Evolutionary conservation across 1,140 invertebrate species (phyloP).

Genomic region (Paracyclopina nana): DNA sequence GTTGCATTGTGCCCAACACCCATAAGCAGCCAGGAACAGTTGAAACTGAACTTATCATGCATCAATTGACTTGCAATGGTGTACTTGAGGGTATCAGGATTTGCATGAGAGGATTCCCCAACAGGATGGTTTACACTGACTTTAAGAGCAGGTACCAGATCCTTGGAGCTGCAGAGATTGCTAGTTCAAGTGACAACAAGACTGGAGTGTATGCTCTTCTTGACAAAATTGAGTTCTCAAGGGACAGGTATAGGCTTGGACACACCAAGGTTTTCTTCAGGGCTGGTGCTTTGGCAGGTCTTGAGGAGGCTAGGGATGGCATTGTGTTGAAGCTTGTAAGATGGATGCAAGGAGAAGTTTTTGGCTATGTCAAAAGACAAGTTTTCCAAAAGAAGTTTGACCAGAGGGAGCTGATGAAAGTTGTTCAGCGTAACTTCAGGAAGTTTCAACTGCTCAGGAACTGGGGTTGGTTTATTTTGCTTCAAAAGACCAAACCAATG

Average conservation of each 20-base stretch:
- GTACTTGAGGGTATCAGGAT: constrained; percentile 99
- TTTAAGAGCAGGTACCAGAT: background rate
- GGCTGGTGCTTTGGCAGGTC: constrained; percentile 96
- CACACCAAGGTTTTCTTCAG: constrained; percentile 99
- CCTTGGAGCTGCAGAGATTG: background rate
- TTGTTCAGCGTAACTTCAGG: constrained; percentile 95
- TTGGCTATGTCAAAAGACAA: constrained; percentile 58
- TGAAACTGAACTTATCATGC: constrained; percentile 96
- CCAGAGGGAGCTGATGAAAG: constrained; percentile 39
- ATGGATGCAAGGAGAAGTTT: constrained; percentile 90
- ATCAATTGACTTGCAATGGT: constrained; percentile 99
- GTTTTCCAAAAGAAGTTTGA: constrained; percentile 61
- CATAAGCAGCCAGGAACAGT: constrained; percentile 59
- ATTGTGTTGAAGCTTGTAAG: constrained; percentile 92
- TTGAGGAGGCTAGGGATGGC: constrained; percentile 99
- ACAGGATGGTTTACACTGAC: constrained; percentile 6
- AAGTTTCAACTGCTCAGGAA: constrained; percentile 91
- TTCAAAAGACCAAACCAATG: constrained; percentile 94
- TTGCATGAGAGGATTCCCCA: constrained; percentile 93
- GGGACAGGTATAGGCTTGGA: constrained; percentile 82
- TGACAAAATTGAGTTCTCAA: constrained; percentile 54
- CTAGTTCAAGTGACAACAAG: constrained; percentile 33
- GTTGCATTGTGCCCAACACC: constrained; percentile 47
- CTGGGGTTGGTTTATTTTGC: constrained; percentile 99
- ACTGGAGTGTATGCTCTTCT: constrained; percentile 73